Evolutionary conservation across 2,888 invertebrate genomes (phyloP).

Genomic region (Latrodectus elegans): DNA sequence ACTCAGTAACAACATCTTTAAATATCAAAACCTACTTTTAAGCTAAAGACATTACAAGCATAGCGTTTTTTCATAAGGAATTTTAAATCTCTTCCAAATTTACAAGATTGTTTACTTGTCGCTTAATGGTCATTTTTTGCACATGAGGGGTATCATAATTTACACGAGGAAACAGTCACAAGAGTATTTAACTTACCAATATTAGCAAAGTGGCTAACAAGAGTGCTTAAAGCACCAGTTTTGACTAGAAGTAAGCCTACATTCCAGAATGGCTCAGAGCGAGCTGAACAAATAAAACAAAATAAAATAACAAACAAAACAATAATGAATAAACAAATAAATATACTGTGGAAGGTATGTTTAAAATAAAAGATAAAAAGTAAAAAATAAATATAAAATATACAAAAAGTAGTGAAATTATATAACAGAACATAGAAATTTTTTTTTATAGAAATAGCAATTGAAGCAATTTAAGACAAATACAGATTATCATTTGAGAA

Average conservation of each 20-base stretch:
- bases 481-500: too few species aligned
- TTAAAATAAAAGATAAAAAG: constrained; percentile 39
- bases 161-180: too few species aligned
- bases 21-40: too few species aligned
- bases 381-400: constrained; percentile 30
- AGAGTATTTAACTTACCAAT: constrained; percentile 69
- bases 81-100: too few species aligned
- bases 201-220: constrained; percentile 71
- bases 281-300: constrained; percentile 58
- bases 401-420: neutral
- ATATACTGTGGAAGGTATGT: constrained; percentile 24
- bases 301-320: constrained; percentile 40
- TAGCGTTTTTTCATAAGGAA: too few species aligned
- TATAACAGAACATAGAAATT: neutral
- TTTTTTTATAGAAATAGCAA: too few species aligned
- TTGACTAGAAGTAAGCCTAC: constrained; percentile 70
- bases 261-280: constrained; percentile 62
- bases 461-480: too few species aligned
- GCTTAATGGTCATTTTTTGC: too few species aligned
- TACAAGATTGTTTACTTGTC: too few species aligned
- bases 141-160: too few species aligned
- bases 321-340: constrained; percentile 27
- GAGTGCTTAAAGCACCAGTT: constrained; percentile 70
- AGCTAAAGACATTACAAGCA: too few species aligned
- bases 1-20: too few species aligned